phyloP scores from a whole-genome alignment of 2,888 invertebrate genomes.

The Mycalesis mineus region DNA sequence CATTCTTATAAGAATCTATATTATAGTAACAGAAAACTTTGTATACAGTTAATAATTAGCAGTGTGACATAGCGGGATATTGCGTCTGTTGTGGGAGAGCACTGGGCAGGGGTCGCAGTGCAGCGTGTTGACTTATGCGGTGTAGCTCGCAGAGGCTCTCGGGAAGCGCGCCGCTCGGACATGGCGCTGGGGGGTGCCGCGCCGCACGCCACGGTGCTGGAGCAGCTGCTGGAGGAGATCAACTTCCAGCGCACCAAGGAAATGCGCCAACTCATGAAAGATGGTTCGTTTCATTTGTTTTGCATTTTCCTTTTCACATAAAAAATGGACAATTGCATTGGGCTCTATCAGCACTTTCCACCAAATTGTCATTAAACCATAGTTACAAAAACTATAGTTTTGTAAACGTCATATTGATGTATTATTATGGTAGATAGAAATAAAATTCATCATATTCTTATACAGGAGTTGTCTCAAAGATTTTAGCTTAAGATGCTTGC shows the following conservation, averaged over 20 bases:
- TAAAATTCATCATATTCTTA: too few relatives aligned
- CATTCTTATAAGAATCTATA: background rate
- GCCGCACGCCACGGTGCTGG: slow-evolving; percentile 83
- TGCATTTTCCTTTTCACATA: background rate
- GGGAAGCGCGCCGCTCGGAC: slow-evolving; percentile 20
- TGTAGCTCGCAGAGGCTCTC: slow-evolving; percentile 27
- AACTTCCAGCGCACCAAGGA: slow-evolving; percentile 95
- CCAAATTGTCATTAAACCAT: too few relatives aligned
- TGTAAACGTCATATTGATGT: too few relatives aligned
- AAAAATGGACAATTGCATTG: background rate
- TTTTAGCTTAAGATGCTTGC: too few relatives aligned
- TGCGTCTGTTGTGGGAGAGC: background rate
- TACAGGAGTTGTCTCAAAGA: too few relatives aligned
- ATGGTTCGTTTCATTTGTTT: slow-evolving; percentile 78
- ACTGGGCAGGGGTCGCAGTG: background rate
- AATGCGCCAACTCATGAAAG: slow-evolving; percentile 91
- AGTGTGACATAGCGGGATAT: background rate
- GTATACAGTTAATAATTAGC: background rate
- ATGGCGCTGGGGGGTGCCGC: slow-evolving; percentile 68
- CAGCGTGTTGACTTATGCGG: slow-evolving; percentile 36
- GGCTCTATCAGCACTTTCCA: too few relatives aligned
- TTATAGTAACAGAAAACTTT: background rate
- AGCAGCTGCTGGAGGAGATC: slow-evolving; percentile 92
- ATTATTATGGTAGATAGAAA: too few relatives aligned
- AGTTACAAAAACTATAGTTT: too few relatives aligned